Conservation (phyloP, 2,113 vertebrate genomes). For the Myanophis thanlyinensis region DNA sequence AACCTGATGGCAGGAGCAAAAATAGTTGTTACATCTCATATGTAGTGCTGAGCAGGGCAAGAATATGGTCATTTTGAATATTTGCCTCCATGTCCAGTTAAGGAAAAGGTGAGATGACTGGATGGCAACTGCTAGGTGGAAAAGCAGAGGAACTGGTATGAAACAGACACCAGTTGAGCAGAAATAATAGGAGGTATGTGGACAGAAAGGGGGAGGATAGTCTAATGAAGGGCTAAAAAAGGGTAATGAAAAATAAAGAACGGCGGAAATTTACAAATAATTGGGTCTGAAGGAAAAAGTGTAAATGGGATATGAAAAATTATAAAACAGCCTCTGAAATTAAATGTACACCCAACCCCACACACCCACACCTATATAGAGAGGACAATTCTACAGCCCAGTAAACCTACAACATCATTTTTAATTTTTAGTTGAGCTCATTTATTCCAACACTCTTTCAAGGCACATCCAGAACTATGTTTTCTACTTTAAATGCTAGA, state of each 20-base stretch:
- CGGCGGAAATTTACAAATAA: not conserved
- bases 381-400: not conserved
- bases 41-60: not conserved
- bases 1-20: not conserved
- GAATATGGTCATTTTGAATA: not conserved
- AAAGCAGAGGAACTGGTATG: not conserved
- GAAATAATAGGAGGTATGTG: not conserved
- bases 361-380: not conserved
- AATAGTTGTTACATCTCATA: not conserved
- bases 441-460: not conserved
- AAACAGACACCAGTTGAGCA: not conserved
- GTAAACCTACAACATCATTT: not conserved
- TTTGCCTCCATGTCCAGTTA: not conserved
- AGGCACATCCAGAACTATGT: not conserved
- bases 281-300: not conserved
- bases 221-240: not conserved
- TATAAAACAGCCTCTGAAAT: not conserved
- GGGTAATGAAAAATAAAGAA: too few species aligned
- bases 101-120: too few species aligned
- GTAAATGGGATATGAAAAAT: not conserved
- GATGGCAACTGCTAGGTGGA: not conserved
- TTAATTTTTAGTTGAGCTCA: not conserved
- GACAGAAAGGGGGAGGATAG: not conserved
- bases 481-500: not conserved
- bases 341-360: not conserved